Base-by-base conservation (phyloP, 2,797 vertebrate species). In the Lepidocolaptes lacrymiger region DNA sequence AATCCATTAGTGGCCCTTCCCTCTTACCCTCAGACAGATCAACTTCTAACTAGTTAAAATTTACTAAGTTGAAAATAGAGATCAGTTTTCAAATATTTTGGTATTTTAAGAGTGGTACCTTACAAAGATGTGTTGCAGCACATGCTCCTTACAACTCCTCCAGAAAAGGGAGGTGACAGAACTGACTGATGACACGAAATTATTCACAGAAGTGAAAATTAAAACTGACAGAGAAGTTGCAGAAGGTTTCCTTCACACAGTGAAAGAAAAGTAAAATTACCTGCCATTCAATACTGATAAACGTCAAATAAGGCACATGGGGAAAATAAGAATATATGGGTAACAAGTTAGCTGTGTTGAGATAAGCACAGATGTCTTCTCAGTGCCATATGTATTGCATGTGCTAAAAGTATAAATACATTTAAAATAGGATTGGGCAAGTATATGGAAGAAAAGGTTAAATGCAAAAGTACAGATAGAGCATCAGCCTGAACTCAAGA, bases 181-280 rank as follows among this genome's bases (percentile, higher is more conserved):
- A 52, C 46, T 91, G 54, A 46, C 62, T 68, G 61, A 78, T 78
- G 34, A 30, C 30, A 14, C 49, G n/a, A 44, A 74, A 52, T 72
- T 91, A 78, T 88, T 95, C 48, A 37, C 34, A 37, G 16, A 0
- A 78, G n/a, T 75, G 66, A 72, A 86, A 92, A 86, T 77, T 71
- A 66, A 92, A 93, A 62, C 62, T 92, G 73, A 63, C 83, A 81
- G 24, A 67, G 84, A 62, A 86, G 49, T 58, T 90, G 77, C 62
- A 68, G 46, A 72, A 88, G 17, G 11, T 64, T 90, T 94, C 34
- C 49, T 21, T 54, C 52, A 54, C 12, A 71, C 56, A 86, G 41
- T 68, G 62, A 68, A 92, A 84, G 55, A 41, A 75, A 73, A 91
- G 64, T 80, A 81, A 91, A 91, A 86, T 91, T 62, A 58, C 19